phyloP scores from a whole-genome alignment of 2,113 vertebrate genomes.

The Marcusenius ussheri region DNA sequence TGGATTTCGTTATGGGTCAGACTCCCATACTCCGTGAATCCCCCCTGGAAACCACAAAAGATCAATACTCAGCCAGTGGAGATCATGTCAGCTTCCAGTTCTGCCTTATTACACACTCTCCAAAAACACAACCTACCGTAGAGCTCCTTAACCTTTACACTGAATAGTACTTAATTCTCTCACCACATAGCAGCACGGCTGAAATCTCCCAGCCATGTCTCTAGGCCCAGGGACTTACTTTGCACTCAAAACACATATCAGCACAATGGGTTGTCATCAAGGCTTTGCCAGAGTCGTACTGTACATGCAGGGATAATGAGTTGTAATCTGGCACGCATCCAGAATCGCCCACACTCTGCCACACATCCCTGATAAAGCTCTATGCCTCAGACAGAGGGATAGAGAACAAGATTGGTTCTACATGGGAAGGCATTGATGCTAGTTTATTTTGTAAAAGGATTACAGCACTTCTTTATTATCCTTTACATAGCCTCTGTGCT shows the following conservation, averaged over 20 bases:
- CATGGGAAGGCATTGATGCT: neutral
- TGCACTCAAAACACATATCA: neutral
- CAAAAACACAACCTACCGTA: neutral
- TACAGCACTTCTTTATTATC: neutral
- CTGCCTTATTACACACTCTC: neutral
- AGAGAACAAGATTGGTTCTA: neutral
- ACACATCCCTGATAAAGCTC: neutral
- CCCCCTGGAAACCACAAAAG: neutral
- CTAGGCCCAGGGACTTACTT: neutral
- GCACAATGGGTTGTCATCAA: neutral
- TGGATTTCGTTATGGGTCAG: neutral
- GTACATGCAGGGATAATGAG: neutral
- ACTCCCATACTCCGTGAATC: neutral
- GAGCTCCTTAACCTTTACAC: neutral
- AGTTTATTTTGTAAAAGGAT: neutral
- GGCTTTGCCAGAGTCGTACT: neutral
- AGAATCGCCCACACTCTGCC: neutral
- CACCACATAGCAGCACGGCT: neutral
- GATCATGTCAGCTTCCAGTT: neutral
- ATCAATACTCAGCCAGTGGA: neutral
- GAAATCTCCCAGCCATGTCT: neutral
- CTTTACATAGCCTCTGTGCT: neutral
- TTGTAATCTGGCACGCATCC: neutral
- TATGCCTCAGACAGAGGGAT: neutral
- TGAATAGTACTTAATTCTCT: neutral